Percentiles rank a stretch among this genome's conserved stretches.
Conservation (phyloP, 2,888 invertebrate species). For the Smittia aterrima region DNA sequence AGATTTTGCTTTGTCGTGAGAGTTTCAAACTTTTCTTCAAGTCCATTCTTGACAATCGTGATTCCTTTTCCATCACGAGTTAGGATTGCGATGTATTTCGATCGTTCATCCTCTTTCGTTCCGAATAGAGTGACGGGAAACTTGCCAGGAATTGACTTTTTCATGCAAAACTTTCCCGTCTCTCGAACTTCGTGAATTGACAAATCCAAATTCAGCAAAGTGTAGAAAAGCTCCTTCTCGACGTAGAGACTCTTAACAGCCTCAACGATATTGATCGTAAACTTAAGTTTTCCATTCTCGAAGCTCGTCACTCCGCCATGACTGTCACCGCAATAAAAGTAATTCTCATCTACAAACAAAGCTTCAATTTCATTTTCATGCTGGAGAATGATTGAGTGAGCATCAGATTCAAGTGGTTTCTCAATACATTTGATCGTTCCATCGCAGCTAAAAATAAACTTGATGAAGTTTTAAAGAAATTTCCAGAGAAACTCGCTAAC, state of each 20-base stretch:
- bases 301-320: constrained; percentile 50
- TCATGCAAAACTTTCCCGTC: constrained; percentile 50
- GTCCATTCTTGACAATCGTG: constrained; percentile 48
- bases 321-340: constrained; percentile 49
- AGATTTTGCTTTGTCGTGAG: constrained; percentile 50
- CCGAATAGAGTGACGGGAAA: constrained; percentile 51
- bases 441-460: constrained; percentile 48
- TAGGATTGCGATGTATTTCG: constrained; percentile 49
- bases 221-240: constrained; percentile 50
- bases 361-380: constrained; percentile 51
- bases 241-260: constrained; percentile 52
- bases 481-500: background rate
- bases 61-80: constrained; percentile 50
- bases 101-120: constrained; percentile 47
- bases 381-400: constrained; percentile 47
- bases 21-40: constrained; percentile 47
- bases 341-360: constrained; percentile 49
- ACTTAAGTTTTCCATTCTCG: constrained; percentile 42
- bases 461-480: background rate
- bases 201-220: constrained; percentile 51
- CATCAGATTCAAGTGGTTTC: constrained; percentile 48
- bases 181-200: constrained; percentile 21
- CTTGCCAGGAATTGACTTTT: constrained; percentile 51
- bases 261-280: constrained; percentile 53
- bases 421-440: constrained; percentile 51